Evolutionary conservation across 2,888 invertebrate genomes (phyloP), one percentile per base, ranked within the genome.

Genomic region (Cyclophora albipunctata): DNA sequence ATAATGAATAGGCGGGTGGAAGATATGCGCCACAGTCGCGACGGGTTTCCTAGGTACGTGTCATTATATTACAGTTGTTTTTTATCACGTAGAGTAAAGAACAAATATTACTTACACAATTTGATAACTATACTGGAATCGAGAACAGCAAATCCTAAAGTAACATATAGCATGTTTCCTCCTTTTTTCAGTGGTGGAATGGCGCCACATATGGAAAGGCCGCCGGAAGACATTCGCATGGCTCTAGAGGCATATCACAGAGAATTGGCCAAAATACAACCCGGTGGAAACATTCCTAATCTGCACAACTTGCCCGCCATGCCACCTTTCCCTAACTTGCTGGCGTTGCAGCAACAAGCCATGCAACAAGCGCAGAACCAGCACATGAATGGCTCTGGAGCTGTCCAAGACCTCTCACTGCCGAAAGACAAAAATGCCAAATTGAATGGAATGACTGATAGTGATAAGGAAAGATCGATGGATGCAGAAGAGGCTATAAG

Each of bases 201-300:
- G 75, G 89, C 91, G 64, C 91, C 91, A 49, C 89, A 91, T 66
- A 90, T 89, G 83, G 88, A 88, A 65, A 72, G 89, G 58, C 87
- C 88, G 49, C 88, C 94, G n/a, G 97, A 97, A 65, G 97, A 97
- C 68, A 95, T 97, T 70, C 92, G 97, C 43, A 90, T 97, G 90
- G 96, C 96, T 6, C 84, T 97, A 45, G 96, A 97, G 71, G 95
- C 97, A 34, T 98, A 97, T 85, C 97, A 97, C 76, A 93, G 98
- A 58, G 98, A 98, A 82, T 91, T 98, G 58, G 94, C 96, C 70
- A 96, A 98, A 79, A 89, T 98, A 60, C 96, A 95, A 73, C 92
- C 92, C 5, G 91, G 91, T 3, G 90, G 90, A 63, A 90, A 86
- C 71, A 89, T 93, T 63, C 91, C 92, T 47, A 91, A 89, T 64